These are phyloP conservation scores for Styela plicata DNA, from an alignment of 23 tunicate genomes.

Conservation along the genomic window DNA sequence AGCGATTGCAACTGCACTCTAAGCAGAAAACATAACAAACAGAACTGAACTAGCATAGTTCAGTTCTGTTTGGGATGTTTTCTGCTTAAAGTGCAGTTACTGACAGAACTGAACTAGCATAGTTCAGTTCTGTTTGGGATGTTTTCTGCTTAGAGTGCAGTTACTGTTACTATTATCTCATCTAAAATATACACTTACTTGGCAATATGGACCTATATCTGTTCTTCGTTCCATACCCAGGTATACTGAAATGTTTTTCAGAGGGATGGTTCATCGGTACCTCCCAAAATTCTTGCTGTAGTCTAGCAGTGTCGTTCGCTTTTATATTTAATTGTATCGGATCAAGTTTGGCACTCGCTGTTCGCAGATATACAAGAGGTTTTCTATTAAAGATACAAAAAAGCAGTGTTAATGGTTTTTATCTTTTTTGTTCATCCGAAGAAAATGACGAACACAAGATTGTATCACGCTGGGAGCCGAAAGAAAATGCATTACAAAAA, in stretches of 20 bases:
- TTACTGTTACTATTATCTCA: too few species aligned
- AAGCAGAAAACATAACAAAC: too few species aligned
- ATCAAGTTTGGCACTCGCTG: slow-evolving; percentile 53
- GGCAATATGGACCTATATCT: slow-evolving; percentile 82
- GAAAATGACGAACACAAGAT: too few species aligned
- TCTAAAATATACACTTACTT: slow-evolving; percentile 61
- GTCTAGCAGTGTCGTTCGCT: slow-evolving; percentile 47
- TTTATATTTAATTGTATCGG: slow-evolving; percentile 63
- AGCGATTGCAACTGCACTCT: too few species aligned
- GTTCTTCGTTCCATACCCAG: slow-evolving; percentile 92
- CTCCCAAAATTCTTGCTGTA: slow-evolving; percentile 91
- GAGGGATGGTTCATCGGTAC: slow-evolving; percentile 92
- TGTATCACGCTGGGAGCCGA: too few species aligned
- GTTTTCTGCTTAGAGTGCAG: too few species aligned
- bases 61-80: too few species aligned
- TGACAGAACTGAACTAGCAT: not conserved
- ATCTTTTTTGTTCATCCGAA: too few species aligned
- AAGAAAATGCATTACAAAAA: not conserved
- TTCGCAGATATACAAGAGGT: slow-evolving; percentile 76
- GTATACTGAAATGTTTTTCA: slow-evolving; percentile 73
- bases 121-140: too few species aligned
- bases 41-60: not conserved
- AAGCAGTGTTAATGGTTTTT: too few species aligned
- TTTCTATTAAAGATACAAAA: too few species aligned
- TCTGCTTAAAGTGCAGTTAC: too few species aligned